A percentile compares a stretch with the other conserved stretches of the same genome.
Evolutionary conservation across 2,797 vertebrate genomes (phyloP).

Genomic region (Myripristis jacobus): DNA sequence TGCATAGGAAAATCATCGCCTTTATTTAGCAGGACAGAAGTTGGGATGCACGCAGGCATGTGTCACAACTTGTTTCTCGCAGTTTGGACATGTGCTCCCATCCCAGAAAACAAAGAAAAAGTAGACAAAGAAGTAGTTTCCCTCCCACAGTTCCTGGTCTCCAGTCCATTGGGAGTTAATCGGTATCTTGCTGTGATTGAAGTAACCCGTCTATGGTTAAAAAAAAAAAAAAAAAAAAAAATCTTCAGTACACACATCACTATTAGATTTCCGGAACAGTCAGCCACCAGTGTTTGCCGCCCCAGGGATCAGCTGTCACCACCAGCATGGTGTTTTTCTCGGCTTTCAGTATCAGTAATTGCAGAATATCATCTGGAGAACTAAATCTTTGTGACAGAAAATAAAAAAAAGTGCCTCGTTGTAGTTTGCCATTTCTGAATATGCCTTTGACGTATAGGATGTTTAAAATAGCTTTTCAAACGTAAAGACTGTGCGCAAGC

Average conservation of each 20-base stretch:
- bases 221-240: too few relatives aligned
- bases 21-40: slow-evolving; percentile 2
- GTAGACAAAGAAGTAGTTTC: too few relatives aligned
- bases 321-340: slow-evolving; percentile 16
- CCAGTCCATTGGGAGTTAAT: too few relatives aligned
- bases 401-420: too few relatives aligned
- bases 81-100: background rate
- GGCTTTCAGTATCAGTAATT: slow-evolving; percentile 21
- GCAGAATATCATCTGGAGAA: slow-evolving; percentile 1
- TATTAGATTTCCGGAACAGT: slow-evolving; percentile 17
- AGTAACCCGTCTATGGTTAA: background rate
- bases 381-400: background rate
- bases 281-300: background rate
- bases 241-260: slow-evolving; percentile 1
- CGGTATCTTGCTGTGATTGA: background rate
- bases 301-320: slow-evolving; percentile 18
- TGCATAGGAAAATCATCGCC: background rate
- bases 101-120: background rate
- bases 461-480: background rate
- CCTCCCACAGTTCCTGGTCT: too few relatives aligned
- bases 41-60: background rate
- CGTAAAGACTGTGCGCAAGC: background rate
- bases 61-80: background rate
- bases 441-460: background rate
- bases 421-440: too few relatives aligned